Conservation (phyloP, 1,140 invertebrate species). For the Meteorus sp. region DNA sequence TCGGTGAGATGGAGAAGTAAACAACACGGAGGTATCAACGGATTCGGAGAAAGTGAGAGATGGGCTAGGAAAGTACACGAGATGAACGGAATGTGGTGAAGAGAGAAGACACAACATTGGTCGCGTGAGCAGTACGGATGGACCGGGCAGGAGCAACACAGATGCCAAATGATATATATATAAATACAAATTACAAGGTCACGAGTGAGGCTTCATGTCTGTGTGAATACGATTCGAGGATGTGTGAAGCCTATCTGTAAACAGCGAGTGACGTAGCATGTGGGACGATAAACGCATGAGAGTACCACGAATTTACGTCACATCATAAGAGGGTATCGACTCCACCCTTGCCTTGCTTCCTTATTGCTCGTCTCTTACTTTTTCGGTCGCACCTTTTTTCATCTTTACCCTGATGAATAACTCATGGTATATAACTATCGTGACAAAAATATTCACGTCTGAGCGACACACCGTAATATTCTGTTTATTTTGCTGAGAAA, state of each 20-base stretch:
- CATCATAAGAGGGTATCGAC: slow-evolving; percentile 27
- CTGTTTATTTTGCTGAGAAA: too few relatives aligned
- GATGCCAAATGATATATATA: slow-evolving; percentile 43
- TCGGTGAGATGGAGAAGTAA: slow-evolving; percentile 26
- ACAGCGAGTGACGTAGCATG: slow-evolving; percentile 51
- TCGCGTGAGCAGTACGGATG: not conserved
- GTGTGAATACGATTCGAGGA: too few relatives aligned
- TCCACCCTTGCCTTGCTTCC: slow-evolving; percentile 23
- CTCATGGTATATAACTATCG: too few relatives aligned
- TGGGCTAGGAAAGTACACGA: too few relatives aligned
- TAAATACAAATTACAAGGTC: slow-evolving; percentile 57
- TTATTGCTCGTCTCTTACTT: slow-evolving; percentile 18
- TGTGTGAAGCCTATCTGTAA: slow-evolving; percentile 49
- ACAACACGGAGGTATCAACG: slow-evolving; percentile 11
- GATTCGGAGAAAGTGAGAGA: slow-evolving; percentile 9
- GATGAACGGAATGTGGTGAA: slow-evolving; percentile 25
- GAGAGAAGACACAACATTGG: too few relatives aligned
- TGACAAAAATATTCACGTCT: too few relatives aligned
- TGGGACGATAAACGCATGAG: slow-evolving; percentile 23
- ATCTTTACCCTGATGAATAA: too few relatives aligned
- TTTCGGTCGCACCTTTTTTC: too few relatives aligned
- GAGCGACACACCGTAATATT: too few relatives aligned
- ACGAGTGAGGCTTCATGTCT: slow-evolving; percentile 43
- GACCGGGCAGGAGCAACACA: slow-evolving; percentile 27
- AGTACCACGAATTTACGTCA: slow-evolving; percentile 28